These are phyloP conservation scores for Turdus rufiventris DNA, from an alignment of 2,113 vertebrate species.

Conservation along the genomic window DNA sequence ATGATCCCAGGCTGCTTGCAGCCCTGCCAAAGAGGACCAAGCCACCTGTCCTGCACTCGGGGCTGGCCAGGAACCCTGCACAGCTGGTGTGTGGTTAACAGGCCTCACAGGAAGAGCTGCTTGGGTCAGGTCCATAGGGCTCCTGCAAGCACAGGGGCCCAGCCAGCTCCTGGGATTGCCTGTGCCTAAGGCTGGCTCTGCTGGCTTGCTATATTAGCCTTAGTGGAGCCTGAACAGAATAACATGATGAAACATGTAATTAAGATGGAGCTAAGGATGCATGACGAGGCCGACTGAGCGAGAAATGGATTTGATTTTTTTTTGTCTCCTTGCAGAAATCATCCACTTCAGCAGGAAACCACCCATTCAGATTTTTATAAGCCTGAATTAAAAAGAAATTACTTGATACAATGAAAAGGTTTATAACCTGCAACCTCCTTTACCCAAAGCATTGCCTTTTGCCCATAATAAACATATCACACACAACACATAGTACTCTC, in stretches of 20 bases:
- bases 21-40: background rate
- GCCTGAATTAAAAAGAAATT: constrained; percentile 56
- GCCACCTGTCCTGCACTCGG: background rate
- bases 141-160: background rate
- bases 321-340: constrained; percentile 63
- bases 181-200: constrained; percentile 35
- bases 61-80: background rate
- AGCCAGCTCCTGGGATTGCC: background rate
- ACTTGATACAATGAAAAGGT: constrained; percentile 31
- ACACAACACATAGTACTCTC: background rate
- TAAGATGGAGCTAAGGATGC: constrained; percentile 67
- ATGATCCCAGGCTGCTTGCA: background rate
- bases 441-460: constrained; percentile 11
- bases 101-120: background rate
- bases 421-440: constrained; percentile 37
- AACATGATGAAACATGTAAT: constrained; percentile 66
- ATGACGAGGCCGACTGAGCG: constrained; percentile 58
- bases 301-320: constrained; percentile 62
- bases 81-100: background rate
- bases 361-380: constrained; percentile 30
- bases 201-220: constrained; percentile 30
- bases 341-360: constrained; percentile 49
- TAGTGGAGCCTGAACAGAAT: constrained; percentile 38
- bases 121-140: background rate
- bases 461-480: background rate